Base-by-base conservation (phyloP, 2,797 vertebrate species). In the Sebastes nivosus region DNA sequence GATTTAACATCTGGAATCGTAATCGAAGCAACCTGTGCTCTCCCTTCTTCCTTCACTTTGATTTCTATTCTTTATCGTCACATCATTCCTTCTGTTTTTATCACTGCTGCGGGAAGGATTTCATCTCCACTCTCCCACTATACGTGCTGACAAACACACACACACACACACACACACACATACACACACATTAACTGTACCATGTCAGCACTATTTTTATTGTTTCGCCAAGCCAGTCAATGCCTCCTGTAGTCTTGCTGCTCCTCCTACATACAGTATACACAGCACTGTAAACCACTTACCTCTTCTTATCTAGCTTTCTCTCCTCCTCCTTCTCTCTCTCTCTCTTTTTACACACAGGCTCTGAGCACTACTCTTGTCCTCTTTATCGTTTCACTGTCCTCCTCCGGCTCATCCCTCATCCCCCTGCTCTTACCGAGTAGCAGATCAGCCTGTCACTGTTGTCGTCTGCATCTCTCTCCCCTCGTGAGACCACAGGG, bases 191-290 rank as follows among this genome's bases (percentile, higher is more conserved):
- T 63, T 75, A 63, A 79, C 79, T 82, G 75, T 73, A 80, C 80
- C 20, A 68, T 82, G 88, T 94, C 92, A 93, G 91, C 91, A 90
- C 70, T 78, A 88, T 93, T 93, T 93, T 92, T 92, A 94, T 93
- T 90, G 91, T 91, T 87, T 92, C 77, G 61, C 87, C 74, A 83
- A 90, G 79, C 77, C 88, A 78, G 85, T 91, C 90, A 85, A 77
- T 85, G 88, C 70, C 46, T 88, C 73, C 65, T 84, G 60, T 72
- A n/a, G 73, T 72, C 86, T 75, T 60, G 50, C 87, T 67, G 63
- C 70, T 71, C 59, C 80, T 75, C 81, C 78, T 76, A 84, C 85
- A 87, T 81, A 81, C 74, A 86, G 69, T 73, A 68, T 20, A 82
- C 69, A 85, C 71, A 70, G 66, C 42, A 66, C 67, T 84, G 78